phyloP scores from a whole-genome alignment of 2,888 invertebrate species.

The Panorpa germanica region DNA sequence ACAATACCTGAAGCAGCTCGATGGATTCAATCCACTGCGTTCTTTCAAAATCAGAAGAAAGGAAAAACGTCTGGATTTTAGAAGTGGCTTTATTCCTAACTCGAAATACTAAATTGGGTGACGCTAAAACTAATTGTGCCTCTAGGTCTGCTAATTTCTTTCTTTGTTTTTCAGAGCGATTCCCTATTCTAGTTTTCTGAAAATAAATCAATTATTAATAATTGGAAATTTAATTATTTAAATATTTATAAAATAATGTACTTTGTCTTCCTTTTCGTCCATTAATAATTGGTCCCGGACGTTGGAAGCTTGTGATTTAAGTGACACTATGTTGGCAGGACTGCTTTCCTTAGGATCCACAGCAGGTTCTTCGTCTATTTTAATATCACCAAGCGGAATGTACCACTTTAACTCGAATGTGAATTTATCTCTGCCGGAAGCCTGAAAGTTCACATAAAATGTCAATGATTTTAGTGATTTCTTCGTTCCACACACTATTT shows the following conservation, averaged over 20 bases:
- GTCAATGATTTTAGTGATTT: no score
- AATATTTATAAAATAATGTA: slow-evolving; percentile 14
- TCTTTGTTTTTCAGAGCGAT: slow-evolving; percentile 67
- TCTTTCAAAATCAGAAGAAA: slow-evolving; percentile 86
- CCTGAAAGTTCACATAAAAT: slow-evolving; percentile 27
- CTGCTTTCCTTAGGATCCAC: slow-evolving; percentile 53
- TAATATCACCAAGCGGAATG: slow-evolving; percentile 68
- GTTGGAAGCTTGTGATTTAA: slow-evolving; percentile 72
- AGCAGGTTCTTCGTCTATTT: slow-evolving; percentile 48
- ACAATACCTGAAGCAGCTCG: slow-evolving; percentile 51
- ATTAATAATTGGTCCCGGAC: slow-evolving; percentile 69
- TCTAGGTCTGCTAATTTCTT: slow-evolving; percentile 84
- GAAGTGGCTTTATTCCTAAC: slow-evolving; percentile 53
- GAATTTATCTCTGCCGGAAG: slow-evolving; percentile 71
- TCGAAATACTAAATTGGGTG: slow-evolving; percentile 73
- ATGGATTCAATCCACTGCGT: slow-evolving; percentile 91
- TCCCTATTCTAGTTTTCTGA: slow-evolving; percentile 39
- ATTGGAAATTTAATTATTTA: background rate
- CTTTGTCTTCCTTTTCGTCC: slow-evolving; percentile 58
- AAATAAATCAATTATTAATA: slow-evolving; percentile 12
- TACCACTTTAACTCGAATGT: slow-evolving; percentile 90
- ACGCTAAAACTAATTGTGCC: slow-evolving; percentile 74
- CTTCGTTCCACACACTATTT: no score
- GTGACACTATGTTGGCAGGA: slow-evolving; percentile 63
- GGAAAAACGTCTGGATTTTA: slow-evolving; percentile 63